These are phyloP conservation scores for Poeciliopsis turneri DNA, from an alignment of 2,797 vertebrate genomes.

Conservation along the genomic window DNA sequence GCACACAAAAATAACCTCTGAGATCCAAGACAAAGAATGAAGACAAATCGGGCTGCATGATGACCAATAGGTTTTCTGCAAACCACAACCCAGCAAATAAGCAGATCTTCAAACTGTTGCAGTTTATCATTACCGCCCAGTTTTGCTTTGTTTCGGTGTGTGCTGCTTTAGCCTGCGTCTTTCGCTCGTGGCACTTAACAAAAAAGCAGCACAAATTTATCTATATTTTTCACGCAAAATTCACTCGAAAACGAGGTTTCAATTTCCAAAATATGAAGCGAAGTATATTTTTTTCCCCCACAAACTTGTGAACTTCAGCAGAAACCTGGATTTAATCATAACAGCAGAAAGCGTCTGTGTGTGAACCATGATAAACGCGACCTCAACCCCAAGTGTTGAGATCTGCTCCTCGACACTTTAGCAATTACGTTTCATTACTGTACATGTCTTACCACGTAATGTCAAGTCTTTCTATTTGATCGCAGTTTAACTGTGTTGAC, in stretches of 20 bases:
- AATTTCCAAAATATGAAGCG: slow-evolving; percentile 46
- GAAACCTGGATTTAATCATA: slow-evolving; percentile 42
- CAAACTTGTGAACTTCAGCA: slow-evolving; percentile 26
- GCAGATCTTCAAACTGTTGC: not conserved
- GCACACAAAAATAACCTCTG: not conserved
- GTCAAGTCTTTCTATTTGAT: slow-evolving; percentile 64
- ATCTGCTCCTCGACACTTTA: slow-evolving; percentile 41
- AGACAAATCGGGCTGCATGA: not conserved
- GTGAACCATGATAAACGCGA: slow-evolving; percentile 35
- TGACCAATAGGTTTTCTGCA: not conserved
- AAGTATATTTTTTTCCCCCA: slow-evolving; percentile 22
- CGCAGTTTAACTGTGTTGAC: slow-evolving; percentile 46
- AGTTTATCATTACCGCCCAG: not conserved
- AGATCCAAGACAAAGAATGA: not conserved
- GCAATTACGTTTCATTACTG: slow-evolving; percentile 55
- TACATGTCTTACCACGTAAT: slow-evolving; percentile 59
- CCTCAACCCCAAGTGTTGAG: slow-evolving; percentile 25
- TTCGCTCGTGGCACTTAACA: no score
- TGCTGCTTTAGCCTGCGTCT: not conserved
- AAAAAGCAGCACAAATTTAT: not conserved
- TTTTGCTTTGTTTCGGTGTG: not conserved
- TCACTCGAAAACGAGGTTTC: slow-evolving; percentile 10
- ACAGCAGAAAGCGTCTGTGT: slow-evolving; percentile 40
- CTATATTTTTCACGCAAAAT: slow-evolving; percentile 5
- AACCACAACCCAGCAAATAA: not conserved